Evolutionary conservation across 2,888 invertebrate genomes (phyloP), one percentile per base, ranked within the genome.

Genomic region (Spodoptera littoralis): DNA sequence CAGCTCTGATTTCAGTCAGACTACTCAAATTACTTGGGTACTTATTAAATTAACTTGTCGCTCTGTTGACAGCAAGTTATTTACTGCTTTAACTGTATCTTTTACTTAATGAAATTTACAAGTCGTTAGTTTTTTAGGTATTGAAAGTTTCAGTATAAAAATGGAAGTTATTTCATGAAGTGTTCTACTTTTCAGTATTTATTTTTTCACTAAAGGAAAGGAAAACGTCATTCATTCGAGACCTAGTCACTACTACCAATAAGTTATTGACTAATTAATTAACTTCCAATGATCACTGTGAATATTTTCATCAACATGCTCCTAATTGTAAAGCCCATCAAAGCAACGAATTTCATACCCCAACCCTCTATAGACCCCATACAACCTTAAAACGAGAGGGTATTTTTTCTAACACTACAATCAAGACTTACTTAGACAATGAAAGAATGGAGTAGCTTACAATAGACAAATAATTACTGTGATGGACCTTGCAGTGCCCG

Each of bases 401-500:
- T 4, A 12, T 4, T 1, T 30, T 41, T 56, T 11, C 36, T 11
- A 65, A 12, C 13, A 3, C 5, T 41, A 12, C 3, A 36, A 13
- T 27, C 12, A 56, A 45, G 49, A 22, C 12, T 5, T 51, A 62
- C 49, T 60, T 58, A 54, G 45, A 52, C 60, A 50, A 53, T 57
- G 48, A 55, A 57, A 43, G 12, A 59, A 13, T 44, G 43, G 13
- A 49, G 49, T 42, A 49, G 51, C 47, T 45, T 60, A 78, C 52
- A 69, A 67, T 56, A 67, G 60, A 65, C 63, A 70, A 71, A 75
- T 79, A 72, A 71, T 69, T 77, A 77, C 59, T 36, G 51, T 70
- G 78, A 78, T 79, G 80, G 80, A 70, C 66, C 56, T 60, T 55
- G 67, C 66, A 66, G 57, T 67, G 59, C 76, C 24, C 51, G 52